phyloP scores from a whole-genome alignment of 2,888 invertebrate species.

The Philonicus albiceps region DNA sequence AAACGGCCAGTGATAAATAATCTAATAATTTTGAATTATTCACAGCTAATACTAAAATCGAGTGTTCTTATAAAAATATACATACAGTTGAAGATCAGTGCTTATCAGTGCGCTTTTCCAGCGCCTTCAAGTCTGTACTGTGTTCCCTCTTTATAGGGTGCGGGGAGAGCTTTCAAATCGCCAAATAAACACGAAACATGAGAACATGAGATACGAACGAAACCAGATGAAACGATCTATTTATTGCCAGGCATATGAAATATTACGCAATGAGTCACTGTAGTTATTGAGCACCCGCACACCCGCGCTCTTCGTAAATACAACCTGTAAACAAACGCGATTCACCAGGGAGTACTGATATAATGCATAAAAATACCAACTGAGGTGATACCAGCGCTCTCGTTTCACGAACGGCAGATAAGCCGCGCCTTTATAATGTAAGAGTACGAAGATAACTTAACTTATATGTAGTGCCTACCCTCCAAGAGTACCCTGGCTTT shows the following conservation, averaged over 20 bases:
- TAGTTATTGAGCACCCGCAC: neutral
- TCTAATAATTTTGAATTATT: neutral
- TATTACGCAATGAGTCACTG: constrained; percentile 20
- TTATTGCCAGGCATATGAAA: constrained; percentile 12
- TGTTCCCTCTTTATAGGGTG: constrained; percentile 17
- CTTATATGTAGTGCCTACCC: neutral
- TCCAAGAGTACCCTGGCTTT: neutral
- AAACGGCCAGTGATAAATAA: neutral
- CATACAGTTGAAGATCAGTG: neutral
- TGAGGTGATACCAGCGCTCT: neutral
- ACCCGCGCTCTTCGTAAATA: neutral
- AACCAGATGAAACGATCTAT: constrained; percentile 44
- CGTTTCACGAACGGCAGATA: neutral
- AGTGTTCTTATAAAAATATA: neutral
- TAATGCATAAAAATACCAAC: neutral
- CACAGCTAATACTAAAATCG: neutral
- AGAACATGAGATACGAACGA: constrained; percentile 42
- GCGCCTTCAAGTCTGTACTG: neutral
- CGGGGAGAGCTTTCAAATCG: neutral
- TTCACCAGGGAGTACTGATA: constrained; percentile 5
- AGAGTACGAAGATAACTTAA: neutral
- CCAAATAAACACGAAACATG: neutral
- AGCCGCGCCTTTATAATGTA: neutral
- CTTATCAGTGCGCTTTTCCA: neutral
- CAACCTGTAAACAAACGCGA: neutral